A percentile compares a stretch with the other conserved stretches of the same genome.
These are phyloP conservation scores for Acholoe squamosa DNA, from an alignment of 2,888 invertebrate genomes.

Conservation along the genomic window DNA sequence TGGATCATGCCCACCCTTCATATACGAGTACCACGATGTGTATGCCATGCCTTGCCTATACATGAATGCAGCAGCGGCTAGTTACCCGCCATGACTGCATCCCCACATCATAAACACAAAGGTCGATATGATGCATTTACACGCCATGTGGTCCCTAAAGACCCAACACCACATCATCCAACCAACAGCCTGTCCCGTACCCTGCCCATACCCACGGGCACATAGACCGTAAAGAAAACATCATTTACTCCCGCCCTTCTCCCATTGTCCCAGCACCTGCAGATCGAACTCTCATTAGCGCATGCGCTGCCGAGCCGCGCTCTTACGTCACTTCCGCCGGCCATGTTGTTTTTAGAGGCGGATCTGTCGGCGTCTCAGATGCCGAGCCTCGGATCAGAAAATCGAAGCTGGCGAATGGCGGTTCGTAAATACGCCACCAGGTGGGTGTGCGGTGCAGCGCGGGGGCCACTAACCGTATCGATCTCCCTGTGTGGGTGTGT, in stretches of 20 bases:
- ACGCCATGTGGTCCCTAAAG: too few species aligned
- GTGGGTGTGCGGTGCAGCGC: neutral
- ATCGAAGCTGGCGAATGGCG: slow-evolving; percentile 18
- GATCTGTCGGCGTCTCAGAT: slow-evolving; percentile 58
- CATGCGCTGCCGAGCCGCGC: neutral
- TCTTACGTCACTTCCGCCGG: slow-evolving; percentile 45
- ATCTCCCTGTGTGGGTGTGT: neutral
- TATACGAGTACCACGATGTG: too few species aligned
- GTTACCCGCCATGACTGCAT: too few species aligned
- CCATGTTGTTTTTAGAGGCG: slow-evolving; percentile 59
- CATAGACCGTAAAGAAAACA: slow-evolving; percentile 6
- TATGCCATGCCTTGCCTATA: too few species aligned
- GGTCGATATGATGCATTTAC: too few species aligned
- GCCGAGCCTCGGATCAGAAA: slow-evolving; percentile 29
- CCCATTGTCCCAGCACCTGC: neutral
- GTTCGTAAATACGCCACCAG: slow-evolving; percentile 24
- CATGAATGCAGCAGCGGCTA: too few species aligned
- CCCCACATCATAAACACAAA: too few species aligned
- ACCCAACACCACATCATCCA: too few species aligned
- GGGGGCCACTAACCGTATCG: neutral
- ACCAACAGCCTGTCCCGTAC: neutral
- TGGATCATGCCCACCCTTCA: too few species aligned
- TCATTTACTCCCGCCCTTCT: slow-evolving; percentile 31
- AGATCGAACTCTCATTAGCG: slow-evolving; percentile 43
- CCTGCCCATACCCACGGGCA: neutral